These are phyloP conservation scores for Macrosteles quadrilineatus DNA, from an alignment of 1,140 invertebrate species.

Conservation along the genomic window DNA sequence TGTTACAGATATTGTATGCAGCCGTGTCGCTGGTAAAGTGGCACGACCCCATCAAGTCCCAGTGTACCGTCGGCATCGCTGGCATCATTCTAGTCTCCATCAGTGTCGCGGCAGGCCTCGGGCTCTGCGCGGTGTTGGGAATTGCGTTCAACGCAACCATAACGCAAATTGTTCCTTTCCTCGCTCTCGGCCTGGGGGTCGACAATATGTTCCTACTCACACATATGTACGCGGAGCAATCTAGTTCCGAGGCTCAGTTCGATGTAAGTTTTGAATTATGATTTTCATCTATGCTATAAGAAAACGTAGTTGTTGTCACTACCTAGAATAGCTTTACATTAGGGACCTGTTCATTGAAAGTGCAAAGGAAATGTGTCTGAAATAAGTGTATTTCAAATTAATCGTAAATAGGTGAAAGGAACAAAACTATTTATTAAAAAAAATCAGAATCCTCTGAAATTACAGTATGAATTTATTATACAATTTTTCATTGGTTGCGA, in stretches of 20 bases:
- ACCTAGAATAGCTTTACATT: too few species aligned
- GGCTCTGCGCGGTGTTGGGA: slow-evolving; percentile 89
- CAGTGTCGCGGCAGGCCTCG: slow-evolving; percentile 85
- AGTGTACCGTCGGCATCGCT: slow-evolving; percentile 80
- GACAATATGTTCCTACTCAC: slow-evolving; percentile 94
- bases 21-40: slow-evolving; percentile 76
- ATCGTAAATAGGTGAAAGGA: too few species aligned
- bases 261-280: too few species aligned
- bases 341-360: too few species aligned
- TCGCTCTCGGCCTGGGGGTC: slow-evolving; percentile 88
- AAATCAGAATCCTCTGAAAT: too few species aligned
- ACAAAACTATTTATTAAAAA: too few species aligned
- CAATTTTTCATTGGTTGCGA: too few species aligned
- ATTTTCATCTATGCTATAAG: too few species aligned
- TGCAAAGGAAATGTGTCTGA: too few species aligned
- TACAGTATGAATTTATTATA: too few species aligned
- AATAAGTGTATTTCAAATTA: too few species aligned
- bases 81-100: slow-evolving; percentile 87
- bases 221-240: slow-evolving; percentile 73
- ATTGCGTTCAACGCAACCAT: slow-evolving; percentile 96
- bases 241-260: slow-evolving; percentile 48
- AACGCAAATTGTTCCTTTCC: slow-evolving; percentile 92
- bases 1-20: slow-evolving; percentile 75
- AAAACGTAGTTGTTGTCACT: too few species aligned
- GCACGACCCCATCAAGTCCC: slow-evolving; percentile 79